A percentile compares a stretch with the other conserved stretches of the same genome.
These are phyloP conservation scores for Tetrapedia diversipes DNA, from an alignment of 2,888 invertebrate genomes.

Conservation along the genomic window DNA sequence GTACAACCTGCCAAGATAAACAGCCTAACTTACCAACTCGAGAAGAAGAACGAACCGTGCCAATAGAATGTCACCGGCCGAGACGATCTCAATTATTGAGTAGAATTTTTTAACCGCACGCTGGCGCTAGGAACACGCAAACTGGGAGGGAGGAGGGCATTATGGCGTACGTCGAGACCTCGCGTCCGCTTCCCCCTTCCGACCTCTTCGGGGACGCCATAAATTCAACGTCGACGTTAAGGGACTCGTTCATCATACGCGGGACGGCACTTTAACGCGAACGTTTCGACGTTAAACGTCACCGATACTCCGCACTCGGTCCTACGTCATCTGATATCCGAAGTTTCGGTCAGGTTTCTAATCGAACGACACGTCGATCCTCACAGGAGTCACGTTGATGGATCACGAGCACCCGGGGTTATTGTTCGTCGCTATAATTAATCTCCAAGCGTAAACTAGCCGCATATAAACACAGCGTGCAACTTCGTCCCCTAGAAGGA, in stretches of 20 bases:
- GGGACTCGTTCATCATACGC: conserved; percentile 24
- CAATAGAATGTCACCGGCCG: background rate
- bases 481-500: background rate
- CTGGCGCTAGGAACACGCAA: background rate
- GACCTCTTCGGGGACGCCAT: background rate
- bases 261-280: background rate
- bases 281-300: conserved; percentile 12
- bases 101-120: background rate
- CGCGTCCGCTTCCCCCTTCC: background rate
- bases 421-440: conserved; percentile 52
- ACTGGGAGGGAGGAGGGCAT: background rate
- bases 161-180: background rate
- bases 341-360: conserved; percentile 24
- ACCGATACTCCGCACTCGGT: background rate
- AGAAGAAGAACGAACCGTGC: background rate
- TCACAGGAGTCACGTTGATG: conserved; percentile 46
- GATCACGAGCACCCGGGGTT: conserved; percentile 62
- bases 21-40: background rate
- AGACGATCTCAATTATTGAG: conserved; percentile 6
- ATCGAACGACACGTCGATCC: conserved; percentile 5
- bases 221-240: conserved; percentile 11
- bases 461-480: background rate
- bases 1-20: no score
- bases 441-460: conserved; percentile 38
- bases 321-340: conserved; percentile 2